Evolutionary conservation across 2,888 invertebrate species (phyloP).

Genomic region (Boloria euphrosyne): DNA sequence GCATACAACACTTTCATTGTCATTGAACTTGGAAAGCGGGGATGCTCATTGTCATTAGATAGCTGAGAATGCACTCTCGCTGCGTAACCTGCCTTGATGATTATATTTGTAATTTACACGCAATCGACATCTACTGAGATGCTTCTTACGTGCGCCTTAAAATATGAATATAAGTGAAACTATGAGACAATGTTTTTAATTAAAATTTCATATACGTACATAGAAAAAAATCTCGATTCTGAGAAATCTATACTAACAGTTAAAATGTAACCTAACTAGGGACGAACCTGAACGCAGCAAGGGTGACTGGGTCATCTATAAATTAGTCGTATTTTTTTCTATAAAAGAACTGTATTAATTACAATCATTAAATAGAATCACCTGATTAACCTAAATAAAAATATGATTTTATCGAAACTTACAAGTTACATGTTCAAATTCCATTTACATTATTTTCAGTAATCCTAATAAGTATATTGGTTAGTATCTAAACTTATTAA

Average conservation of each 20-base stretch:
- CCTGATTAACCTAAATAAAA: neutral
- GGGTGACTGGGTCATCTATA: too few species aligned
- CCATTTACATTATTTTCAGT: too few species aligned
- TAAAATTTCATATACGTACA: neutral
- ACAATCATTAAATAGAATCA: neutral
- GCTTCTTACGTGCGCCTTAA: constrained; percentile 2
- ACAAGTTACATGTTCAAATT: too few species aligned
- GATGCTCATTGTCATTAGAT: constrained; percentile 78
- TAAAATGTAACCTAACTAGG: too few species aligned
- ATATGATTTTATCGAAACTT: neutral
- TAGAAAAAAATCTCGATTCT: too few species aligned
- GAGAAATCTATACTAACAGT: too few species aligned
- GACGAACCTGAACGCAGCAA: too few species aligned
- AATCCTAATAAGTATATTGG: too few species aligned
- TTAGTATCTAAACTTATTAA: too few species aligned
- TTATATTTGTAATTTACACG: constrained; percentile 28
- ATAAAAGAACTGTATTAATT: neutral
- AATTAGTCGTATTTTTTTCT: too few species aligned
- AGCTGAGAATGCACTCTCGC: constrained; percentile 80
- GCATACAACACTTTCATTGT: constrained; percentile 79
- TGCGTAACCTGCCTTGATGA: constrained; percentile 42
- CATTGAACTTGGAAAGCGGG: constrained; percentile 82
- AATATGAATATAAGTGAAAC: neutral
- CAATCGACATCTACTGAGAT: constrained; percentile 22
- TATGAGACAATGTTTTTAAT: neutral